phyloP scores from a whole-genome alignment of 2,888 invertebrate genomes.

The Drosophila paracracens region DNA sequence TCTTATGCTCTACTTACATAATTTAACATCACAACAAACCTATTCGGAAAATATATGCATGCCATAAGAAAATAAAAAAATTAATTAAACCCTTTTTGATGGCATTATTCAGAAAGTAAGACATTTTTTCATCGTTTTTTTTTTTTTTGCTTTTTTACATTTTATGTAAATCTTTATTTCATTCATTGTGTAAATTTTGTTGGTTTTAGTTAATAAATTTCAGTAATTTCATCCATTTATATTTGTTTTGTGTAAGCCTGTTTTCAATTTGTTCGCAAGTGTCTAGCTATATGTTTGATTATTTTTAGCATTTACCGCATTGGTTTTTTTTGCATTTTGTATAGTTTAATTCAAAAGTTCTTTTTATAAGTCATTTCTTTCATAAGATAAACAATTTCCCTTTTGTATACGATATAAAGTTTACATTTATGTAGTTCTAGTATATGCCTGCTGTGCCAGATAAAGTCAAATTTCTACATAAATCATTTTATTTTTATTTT shows the following conservation, averaged over 20 bases:
- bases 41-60: neutral
- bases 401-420: constrained; percentile 46
- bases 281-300: constrained; percentile 61
- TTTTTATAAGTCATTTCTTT: constrained; percentile 62
- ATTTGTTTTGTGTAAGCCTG: constrained; percentile 44
- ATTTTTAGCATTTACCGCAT: constrained; percentile 25
- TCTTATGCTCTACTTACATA: neutral
- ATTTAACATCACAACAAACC: neutral
- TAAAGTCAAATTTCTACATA: constrained; percentile 55
- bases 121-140: neutral
- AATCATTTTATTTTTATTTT: neutral
- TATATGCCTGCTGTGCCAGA: constrained; percentile 45
- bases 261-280: constrained; percentile 65
- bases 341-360: constrained; percentile 50
- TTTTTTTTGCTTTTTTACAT: constrained; percentile 50
- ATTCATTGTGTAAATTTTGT: constrained; percentile 74
- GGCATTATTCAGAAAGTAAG: neutral
- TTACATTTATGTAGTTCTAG: constrained; percentile 9
- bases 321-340: constrained; percentile 29
- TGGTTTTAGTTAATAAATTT: constrained; percentile 60
- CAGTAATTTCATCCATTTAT: constrained; percentile 14
- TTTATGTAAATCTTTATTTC: constrained; percentile 75
- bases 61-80: neutral
- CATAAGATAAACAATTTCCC: constrained; percentile 67
- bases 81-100: neutral